phyloP scores from a whole-genome alignment of 2,113 vertebrate species.

The Marmota monax region DNA sequence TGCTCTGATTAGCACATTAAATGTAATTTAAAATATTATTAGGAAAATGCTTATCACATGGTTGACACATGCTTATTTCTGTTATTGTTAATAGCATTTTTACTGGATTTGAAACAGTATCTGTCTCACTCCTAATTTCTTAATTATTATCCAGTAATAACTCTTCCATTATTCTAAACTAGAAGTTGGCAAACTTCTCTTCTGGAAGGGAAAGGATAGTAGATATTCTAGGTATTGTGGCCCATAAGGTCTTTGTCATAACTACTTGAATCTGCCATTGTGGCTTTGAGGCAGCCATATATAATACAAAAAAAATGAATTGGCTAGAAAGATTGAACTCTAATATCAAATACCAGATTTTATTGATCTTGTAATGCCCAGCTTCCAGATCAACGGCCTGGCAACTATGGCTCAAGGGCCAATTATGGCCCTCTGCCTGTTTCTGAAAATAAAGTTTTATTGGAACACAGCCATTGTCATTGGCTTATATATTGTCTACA shows the following conservation, averaged over 20 bases:
- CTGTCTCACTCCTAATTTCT: background rate
- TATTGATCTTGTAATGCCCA: background rate
- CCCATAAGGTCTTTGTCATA: background rate
- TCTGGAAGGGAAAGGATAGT: background rate
- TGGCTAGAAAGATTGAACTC: background rate
- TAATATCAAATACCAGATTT: background rate
- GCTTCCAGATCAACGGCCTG: background rate
- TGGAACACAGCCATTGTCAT: background rate
- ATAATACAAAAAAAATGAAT: background rate
- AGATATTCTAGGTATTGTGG: background rate
- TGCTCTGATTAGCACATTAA: constrained; percentile 63
- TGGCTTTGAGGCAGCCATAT: background rate
- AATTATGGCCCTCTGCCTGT: background rate
- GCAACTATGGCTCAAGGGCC: background rate
- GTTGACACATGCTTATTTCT: constrained; percentile 59
- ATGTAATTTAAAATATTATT: constrained; percentile 51
- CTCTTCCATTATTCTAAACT: background rate
- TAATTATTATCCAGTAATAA: constrained; percentile 50
- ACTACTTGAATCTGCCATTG: background rate
- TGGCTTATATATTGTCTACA: background rate
- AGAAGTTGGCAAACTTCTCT: background rate
- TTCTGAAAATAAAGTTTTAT: constrained; percentile 35
- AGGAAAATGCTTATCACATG: constrained; percentile 20
- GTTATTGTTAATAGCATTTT: constrained; percentile 51
- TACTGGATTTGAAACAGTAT: constrained; percentile 14